Percentiles rank a stretch among this genome's conserved stretches.
Evolutionary conservation across 1,140 invertebrate species (phyloP).

Genomic region (Chlorops oryzae): DNA sequence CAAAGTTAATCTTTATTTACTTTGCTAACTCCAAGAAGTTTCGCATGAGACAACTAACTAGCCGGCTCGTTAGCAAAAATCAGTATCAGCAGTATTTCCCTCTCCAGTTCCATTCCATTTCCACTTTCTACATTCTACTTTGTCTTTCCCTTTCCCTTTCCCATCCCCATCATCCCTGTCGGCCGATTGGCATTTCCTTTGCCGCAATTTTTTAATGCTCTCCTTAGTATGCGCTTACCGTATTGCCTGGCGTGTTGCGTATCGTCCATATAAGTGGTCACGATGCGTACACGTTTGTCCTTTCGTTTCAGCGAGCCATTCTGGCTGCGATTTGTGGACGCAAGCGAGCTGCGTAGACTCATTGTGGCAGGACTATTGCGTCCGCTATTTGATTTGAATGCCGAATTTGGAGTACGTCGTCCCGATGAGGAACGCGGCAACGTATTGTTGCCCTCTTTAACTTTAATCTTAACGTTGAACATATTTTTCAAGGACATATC

Average conservation of each 20-base stretch:
- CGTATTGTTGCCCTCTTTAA: constrained; percentile 46
- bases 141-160: no score
- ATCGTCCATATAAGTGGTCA: constrained; percentile 24
- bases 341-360: constrained; percentile 40
- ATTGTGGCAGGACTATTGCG: constrained; percentile 39
- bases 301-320: constrained; percentile 36
- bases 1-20: no score
- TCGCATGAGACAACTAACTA: no score
- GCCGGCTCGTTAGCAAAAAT: no score
- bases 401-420: constrained; percentile 8
- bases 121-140: no score
- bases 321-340: constrained; percentile 37
- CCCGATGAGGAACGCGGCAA: constrained; percentile 34
- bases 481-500: no score
- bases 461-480: constrained; percentile 48
- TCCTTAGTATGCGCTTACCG: constrained; percentile 34
- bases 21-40: no score
- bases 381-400: constrained; percentile 3
- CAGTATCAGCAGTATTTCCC: no score
- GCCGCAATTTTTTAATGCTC: neutral
- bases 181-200: neutral
- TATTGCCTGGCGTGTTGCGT: constrained; percentile 23
- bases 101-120: no score
- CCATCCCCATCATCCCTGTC: no score
- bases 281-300: constrained; percentile 40